Evolutionary conservation across 2,113 vertebrate species (phyloP).

Genomic region (Sphaerodactylus townsendi): DNA sequence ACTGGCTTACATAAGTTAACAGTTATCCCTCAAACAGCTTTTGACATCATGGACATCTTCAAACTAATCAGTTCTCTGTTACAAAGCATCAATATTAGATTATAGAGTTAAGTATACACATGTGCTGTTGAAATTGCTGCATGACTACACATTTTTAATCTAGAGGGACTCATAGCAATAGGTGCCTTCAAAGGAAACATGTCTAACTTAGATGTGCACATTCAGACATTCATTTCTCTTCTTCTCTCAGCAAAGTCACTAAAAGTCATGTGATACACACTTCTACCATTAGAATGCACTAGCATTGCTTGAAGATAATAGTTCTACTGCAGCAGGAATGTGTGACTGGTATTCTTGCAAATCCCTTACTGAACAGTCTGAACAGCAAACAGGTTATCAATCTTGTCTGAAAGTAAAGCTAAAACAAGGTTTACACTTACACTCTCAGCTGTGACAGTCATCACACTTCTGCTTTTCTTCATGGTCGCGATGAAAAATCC

Average conservation of each 20-base stretch:
- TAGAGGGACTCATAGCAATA: neutral
- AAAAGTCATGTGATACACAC: neutral
- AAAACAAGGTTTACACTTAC: slow-evolving; percentile 68
- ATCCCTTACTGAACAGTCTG: too few species aligned
- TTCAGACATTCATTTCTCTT: neutral
- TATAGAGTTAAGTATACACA: neutral
- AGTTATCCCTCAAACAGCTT: neutral
- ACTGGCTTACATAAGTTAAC: neutral
- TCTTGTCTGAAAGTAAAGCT: neutral
- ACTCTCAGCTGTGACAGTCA: slow-evolving; percentile 82
- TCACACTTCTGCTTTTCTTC: slow-evolving; percentile 94
- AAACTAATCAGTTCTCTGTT: neutral
- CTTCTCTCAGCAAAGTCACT: too few species aligned
- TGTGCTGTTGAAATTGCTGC: neutral
- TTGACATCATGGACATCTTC: neutral
- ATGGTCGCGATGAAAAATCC: slow-evolving; percentile 64
- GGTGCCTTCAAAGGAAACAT: neutral
- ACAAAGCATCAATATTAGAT: neutral
- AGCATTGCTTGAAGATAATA: too few species aligned
- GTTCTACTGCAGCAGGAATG: neutral
- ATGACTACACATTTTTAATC: neutral
- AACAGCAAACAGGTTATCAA: neutral
- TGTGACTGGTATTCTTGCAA: neutral
- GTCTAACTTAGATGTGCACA: neutral
- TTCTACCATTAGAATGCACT: neutral